phyloP scores from a whole-genome alignment of 2,797 vertebrate genomes.

The Acrossocheilus fasciatus region DNA sequence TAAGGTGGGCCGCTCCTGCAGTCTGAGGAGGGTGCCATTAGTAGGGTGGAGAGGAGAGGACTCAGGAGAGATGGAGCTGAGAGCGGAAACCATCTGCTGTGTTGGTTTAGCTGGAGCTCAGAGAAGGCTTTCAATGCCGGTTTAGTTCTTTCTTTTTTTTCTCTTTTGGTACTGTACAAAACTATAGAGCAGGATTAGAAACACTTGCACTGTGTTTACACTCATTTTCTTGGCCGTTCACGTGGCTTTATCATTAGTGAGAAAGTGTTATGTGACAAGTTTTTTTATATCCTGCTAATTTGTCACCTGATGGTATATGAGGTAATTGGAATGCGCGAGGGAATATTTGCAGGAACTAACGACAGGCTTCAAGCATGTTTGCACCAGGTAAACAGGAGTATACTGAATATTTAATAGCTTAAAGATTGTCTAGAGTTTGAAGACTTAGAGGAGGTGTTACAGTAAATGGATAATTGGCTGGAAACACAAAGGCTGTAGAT shows the following conservation, averaged over 20 bases:
- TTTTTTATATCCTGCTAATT: constrained; percentile 26
- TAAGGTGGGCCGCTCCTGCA: constrained; percentile 46
- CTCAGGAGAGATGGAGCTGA: constrained; percentile 24
- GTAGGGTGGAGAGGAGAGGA: constrained; percentile 35
- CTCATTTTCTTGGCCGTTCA: neutral
- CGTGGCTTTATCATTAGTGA: constrained; percentile 12
- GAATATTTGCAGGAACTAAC: constrained; percentile 19
- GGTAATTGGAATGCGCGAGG: neutral
- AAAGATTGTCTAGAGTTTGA: neutral
- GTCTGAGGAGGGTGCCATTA: constrained; percentile 46
- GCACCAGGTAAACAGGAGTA: neutral
- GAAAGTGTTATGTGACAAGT: constrained; percentile 27
- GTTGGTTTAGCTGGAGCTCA: neutral
- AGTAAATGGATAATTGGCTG: neutral
- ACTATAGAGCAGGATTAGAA: neutral
- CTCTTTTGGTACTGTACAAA: neutral
- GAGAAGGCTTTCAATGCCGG: constrained; percentile 3
- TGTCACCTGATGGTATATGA: constrained; percentile 23
- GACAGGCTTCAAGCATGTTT: constrained; percentile 16
- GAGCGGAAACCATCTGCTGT: constrained; percentile 46
- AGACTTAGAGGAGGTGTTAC: neutral
- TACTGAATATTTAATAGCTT: constrained; percentile 10
- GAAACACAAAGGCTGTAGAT: constrained; percentile 6
- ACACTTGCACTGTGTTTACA: neutral
- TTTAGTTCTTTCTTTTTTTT: neutral